Conservation (phyloP, 2,797 vertebrate genomes). For the Microctenopoma lineatum region DNA sequence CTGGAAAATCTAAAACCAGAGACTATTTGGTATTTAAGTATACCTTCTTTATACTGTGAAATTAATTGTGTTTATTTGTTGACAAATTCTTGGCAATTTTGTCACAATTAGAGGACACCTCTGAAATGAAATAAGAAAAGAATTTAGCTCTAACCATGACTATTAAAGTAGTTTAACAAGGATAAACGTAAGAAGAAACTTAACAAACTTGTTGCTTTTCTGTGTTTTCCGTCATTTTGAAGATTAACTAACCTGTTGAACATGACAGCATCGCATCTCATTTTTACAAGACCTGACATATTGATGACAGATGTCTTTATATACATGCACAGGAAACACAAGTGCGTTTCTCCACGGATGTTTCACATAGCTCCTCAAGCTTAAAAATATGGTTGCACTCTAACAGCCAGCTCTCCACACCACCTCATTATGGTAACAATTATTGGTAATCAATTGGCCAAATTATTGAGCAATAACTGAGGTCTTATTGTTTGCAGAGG, state of each 20-base stretch:
- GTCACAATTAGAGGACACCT: neutral
- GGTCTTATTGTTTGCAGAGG: constrained; percentile 71
- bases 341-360: constrained; percentile 4
- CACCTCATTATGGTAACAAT: constrained; percentile 82
- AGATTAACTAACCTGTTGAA: neutral
- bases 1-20: neutral
- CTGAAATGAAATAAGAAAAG: neutral
- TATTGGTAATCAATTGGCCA: constrained; percentile 77
- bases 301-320: constrained; percentile 12
- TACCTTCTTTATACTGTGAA: neutral
- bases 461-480: constrained; percentile 77
- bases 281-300: constrained; percentile 8
- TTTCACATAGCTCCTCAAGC: constrained; percentile 23
- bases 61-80: neutral
- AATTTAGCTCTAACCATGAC: neutral
- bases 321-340: constrained; percentile 8
- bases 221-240: neutral
- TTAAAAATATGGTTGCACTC: constrained; percentile 26
- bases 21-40: neutral
- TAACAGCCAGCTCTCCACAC: constrained; percentile 69
- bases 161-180: neutral
- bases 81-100: neutral
- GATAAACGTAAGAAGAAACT: neutral
- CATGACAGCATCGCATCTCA: neutral
- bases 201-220: neutral